A percentile compares a stretch with the other conserved stretches of the same genome.
These are phyloP conservation scores for Aphelenchoides fujianensis DNA, from an alignment of 1,140 invertebrate species.

Conservation along the genomic window DNA sequence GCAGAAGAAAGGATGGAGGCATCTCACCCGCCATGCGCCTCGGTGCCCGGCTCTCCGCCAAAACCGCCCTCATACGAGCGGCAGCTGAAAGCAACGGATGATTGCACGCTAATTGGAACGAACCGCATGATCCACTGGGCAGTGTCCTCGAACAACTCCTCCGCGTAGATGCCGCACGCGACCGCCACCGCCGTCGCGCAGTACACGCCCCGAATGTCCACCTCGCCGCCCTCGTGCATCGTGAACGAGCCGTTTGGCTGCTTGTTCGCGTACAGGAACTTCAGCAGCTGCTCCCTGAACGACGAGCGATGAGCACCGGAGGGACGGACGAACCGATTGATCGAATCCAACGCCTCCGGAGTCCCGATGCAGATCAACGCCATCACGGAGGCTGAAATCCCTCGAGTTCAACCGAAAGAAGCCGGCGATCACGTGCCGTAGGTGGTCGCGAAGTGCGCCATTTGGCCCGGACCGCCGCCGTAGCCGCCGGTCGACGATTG, in stretches of 20 bases:
- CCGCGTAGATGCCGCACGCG: conserved; percentile 22
- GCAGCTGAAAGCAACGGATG: conserved; percentile 68
- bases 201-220: conserved; percentile 84
- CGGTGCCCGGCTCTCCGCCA: conserved; percentile 84
- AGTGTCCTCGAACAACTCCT: conserved; percentile 66
- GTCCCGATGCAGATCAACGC: conserved; percentile 83
- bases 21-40: conserved; percentile 98
- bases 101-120: too few relatives aligned
- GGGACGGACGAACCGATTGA: conserved; percentile 72
- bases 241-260: conserved; percentile 82
- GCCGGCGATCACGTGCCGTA: too few relatives aligned
- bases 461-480: conserved; percentile 75
- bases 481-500: conserved; percentile 40
- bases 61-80: conserved; percentile 99
- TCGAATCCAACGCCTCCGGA: conserved; percentile 77
- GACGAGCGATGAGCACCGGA: not conserved
- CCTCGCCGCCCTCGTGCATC: conserved; percentile 88
- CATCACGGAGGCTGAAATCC: conserved; percentile 89
- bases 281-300: conserved; percentile 29
- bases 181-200: conserved; percentile 78
- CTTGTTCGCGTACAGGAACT: conserved; percentile 73
- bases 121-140: conserved; percentile 75
- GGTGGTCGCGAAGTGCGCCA: conserved; percentile 87
- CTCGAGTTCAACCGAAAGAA: too few relatives aligned
- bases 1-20: too few relatives aligned